Conservation (phyloP, 2,797 vertebrate species). For the Mareca strepera region DNA sequence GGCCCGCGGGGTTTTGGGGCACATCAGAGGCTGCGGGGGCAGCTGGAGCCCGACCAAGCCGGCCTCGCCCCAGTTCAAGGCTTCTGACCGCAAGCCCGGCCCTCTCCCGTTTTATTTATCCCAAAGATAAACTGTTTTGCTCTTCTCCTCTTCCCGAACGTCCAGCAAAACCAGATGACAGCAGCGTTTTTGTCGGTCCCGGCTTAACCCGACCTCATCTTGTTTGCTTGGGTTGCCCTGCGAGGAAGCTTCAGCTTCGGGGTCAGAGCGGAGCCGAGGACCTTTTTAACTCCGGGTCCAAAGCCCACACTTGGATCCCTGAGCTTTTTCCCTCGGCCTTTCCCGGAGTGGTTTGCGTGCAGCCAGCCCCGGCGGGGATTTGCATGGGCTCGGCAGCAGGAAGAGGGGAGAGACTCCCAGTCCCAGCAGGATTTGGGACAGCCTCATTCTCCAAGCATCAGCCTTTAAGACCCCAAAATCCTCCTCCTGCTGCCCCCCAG, state of each 20-base stretch:
- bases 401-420: not conserved
- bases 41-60: not conserved
- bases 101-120: conserved; percentile 41
- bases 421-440: not conserved
- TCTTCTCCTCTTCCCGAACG: not conserved
- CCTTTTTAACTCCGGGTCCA: not conserved
- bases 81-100: not conserved
- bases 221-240: not conserved
- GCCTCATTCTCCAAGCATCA: too few species aligned
- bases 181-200: not conserved
- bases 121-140: conserved; percentile 58
- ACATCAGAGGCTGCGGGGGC: not conserved
- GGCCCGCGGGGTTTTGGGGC: too few species aligned
- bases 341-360: conserved; percentile 9
- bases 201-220: not conserved
- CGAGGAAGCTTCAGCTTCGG: not conserved
- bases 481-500: accelerated
- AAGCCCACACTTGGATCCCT: not conserved
- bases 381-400: conserved; percentile 13
- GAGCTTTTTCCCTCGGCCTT: not conserved
- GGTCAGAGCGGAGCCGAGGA: not conserved
- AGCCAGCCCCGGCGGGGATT: not conserved
- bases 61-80: accelerated
- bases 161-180: not conserved
- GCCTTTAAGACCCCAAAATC: not conserved